Evolutionary conservation across 2,797 vertebrate species (phyloP).

Genomic region (Diglossa cyanea): DNA sequence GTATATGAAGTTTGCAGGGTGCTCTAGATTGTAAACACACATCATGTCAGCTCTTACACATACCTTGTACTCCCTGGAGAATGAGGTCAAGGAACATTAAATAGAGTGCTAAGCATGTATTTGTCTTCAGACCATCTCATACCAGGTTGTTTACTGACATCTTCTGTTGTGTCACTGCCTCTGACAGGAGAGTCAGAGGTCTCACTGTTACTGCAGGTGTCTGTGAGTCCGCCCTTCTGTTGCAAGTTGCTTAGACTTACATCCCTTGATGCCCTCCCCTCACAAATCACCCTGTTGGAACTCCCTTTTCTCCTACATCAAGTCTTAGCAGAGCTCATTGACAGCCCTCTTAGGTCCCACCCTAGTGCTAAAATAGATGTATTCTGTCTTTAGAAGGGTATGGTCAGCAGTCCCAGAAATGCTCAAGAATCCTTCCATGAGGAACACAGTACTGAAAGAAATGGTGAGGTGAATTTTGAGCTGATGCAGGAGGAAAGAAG

Average conservation of each 20-base stretch:
- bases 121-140: background rate
- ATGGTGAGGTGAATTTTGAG: background rate
- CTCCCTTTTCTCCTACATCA: background rate
- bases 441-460: background rate
- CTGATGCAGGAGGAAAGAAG: background rate
- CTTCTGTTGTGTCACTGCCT: background rate
- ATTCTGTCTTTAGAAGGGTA: background rate
- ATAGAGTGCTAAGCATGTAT: background rate
- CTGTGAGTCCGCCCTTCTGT: background rate
- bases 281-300: background rate
- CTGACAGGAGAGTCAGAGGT: background rate
- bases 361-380: background rate
- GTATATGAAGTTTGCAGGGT: background rate
- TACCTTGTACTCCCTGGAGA: background rate
- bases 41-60: background rate
- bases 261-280: background rate
- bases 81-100: background rate
- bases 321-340: background rate
- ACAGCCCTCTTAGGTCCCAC: background rate
- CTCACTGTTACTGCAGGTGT: background rate
- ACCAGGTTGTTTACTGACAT: background rate
- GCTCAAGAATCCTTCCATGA: background rate
- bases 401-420: background rate
- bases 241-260: background rate
- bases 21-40: background rate